Conservation (phyloP, 2,797 vertebrate genomes). For the Rhynchonycteris naso region DNA sequence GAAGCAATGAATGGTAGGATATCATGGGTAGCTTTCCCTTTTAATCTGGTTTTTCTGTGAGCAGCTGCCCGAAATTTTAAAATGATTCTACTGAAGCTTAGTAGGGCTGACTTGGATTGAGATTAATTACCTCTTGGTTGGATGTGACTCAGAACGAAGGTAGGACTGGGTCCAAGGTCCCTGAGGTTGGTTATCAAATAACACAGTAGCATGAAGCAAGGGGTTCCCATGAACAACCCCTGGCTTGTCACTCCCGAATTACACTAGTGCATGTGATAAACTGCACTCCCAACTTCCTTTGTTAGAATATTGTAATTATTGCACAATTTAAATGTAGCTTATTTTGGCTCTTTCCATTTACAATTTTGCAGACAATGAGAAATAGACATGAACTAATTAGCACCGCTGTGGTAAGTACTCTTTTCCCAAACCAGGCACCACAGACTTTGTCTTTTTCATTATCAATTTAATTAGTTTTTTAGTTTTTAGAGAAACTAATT, state of each 20-base stretch:
- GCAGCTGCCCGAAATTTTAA: conserved; percentile 43
- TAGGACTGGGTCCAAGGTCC: neutral
- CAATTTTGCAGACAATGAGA: conserved; percentile 34
- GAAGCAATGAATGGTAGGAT: neutral
- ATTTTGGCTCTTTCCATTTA: neutral
- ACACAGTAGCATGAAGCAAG: neutral
- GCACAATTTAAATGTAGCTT: neutral
- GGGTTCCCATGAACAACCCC: neutral
- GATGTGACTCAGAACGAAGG: neutral
- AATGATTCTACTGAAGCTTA: neutral
- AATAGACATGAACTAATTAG: neutral
- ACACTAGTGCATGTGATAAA: neutral
- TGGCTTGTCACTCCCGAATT: neutral
- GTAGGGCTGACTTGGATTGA: conserved; percentile 39
- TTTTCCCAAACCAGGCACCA: neutral
- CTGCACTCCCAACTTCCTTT: neutral
- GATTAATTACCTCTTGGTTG: conserved; percentile 46
- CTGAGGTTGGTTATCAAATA: neutral
- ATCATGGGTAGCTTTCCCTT: neutral
- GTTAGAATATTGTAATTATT: conserved; percentile 19
- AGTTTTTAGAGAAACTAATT: conserved; percentile 12
- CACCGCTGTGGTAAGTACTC: neutral
- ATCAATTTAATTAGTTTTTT: neutral
- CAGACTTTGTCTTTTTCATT: conserved; percentile 18
- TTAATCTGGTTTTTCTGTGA: neutral